Evolutionary conservation across 2,797 vertebrate species (phyloP), one percentile per base, ranked within the genome.

Genomic region (Lophura swinhoii): DNA sequence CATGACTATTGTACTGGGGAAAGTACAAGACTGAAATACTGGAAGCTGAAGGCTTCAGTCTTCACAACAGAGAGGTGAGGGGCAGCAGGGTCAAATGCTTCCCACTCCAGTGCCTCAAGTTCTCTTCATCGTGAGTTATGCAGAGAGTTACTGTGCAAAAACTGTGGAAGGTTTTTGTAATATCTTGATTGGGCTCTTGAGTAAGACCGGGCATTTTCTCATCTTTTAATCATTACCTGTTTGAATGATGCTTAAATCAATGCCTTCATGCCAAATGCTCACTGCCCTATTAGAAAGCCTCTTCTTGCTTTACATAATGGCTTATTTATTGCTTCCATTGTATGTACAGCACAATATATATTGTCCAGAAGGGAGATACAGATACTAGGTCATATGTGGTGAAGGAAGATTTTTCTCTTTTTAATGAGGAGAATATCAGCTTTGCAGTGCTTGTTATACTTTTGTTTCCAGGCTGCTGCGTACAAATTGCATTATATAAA

Each of bases 211-310:
- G 75, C 53, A 69, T 90, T 95, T 92, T 84, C 69, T 92, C 85
- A 93, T 94, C 73, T 92, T 95, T 74, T 74, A 81, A 82, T 92
- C 77, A 87, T 93, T 92, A 88, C 83, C 80, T 87, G 60, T 77
- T 92, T 92, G 89, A 66, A 68, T 88, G 86, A 84, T 79, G 71
- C 84, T 93, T 91, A 86, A 94, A 92, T 90, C 94, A 84, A 82
- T 84, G 77, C 79, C 41, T 74, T 60, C 26, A 28, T 66, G 80
- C 69, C 91, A 87, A 90, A 85, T 28, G 43, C 58, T 94, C 64
- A 26, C 44, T 90, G 62, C 31, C 49, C 35, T 73, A 31, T 90
- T 91, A 90, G 77, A 69, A 88, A 88, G 55, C 55, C 1, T 1
- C 69, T 62, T 67, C 55, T 74, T 75, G 35, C 76, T 95, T 90